A percentile compares a stretch with the other conserved stretches of the same genome.
These are phyloP conservation scores for Anas platyrhynchos DNA, from an alignment of 2,113 vertebrate species.

Conservation along the genomic window DNA sequence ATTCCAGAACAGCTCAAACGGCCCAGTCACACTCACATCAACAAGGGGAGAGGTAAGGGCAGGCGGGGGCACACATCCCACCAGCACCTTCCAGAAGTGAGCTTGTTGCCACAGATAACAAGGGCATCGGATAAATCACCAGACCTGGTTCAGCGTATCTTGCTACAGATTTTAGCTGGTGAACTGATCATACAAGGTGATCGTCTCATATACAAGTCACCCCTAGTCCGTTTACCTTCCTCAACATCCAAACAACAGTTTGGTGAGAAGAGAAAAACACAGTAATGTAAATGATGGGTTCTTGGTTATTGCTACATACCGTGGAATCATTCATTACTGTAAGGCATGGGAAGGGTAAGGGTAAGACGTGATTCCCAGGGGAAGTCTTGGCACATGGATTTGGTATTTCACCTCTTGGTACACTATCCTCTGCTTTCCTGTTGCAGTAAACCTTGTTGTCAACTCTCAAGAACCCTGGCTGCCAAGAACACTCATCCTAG, in stretches of 20 bases:
- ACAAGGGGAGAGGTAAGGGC: neutral
- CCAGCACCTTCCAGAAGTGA: neutral
- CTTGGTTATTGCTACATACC: slow-evolving; percentile 51
- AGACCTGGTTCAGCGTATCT: neutral
- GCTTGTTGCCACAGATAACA: neutral
- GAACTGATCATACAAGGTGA: neutral
- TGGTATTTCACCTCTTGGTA: neutral
- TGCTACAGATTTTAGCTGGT: neutral
- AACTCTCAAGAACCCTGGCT: neutral
- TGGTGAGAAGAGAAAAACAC: neutral
- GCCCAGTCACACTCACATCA: neutral
- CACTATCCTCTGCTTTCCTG: neutral
- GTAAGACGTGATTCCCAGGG: neutral
- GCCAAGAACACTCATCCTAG: neutral
- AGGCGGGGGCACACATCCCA: neutral
- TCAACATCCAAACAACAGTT: neutral
- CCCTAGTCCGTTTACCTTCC: neutral
- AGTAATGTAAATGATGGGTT: neutral
- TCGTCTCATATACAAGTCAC: neutral
- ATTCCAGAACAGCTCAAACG: slow-evolving; percentile 5
- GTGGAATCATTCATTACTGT: neutral
- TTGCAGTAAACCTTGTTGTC: neutral
- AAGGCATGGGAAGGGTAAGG: neutral
- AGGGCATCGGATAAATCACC: neutral
- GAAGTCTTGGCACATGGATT: neutral